Conservation (phyloP, 2,113 vertebrate species). For the Alethe diademata region DNA sequence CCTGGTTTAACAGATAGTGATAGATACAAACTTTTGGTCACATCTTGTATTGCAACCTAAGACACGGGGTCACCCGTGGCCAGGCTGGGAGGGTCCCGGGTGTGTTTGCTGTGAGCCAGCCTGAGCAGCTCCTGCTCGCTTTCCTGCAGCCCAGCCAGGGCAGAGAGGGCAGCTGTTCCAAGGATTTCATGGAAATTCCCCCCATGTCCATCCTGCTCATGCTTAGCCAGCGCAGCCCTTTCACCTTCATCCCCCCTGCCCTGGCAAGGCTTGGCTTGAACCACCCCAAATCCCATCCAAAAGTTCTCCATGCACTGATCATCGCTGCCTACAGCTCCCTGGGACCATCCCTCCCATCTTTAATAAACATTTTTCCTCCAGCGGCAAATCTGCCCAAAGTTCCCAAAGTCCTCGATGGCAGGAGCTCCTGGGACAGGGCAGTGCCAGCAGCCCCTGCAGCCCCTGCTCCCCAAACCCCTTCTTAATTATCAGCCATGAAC, state of each 20-base stretch:
- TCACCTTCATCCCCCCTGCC: not conserved
- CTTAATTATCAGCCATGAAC: not conserved
- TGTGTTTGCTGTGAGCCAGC: too few relatives aligned
- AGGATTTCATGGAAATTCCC: not conserved
- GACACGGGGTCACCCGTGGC: too few relatives aligned
- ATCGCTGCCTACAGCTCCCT: not conserved
- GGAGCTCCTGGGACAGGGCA: not conserved
- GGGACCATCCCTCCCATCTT: not conserved
- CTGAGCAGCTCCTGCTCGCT: too few relatives aligned
- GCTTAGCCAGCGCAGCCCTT: not conserved
- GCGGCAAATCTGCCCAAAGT: not conserved
- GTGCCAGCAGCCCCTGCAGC: not conserved
- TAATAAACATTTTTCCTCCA: not conserved
- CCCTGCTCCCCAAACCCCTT: not conserved
- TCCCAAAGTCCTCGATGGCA: fast-evolving
- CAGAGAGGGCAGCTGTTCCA: too few relatives aligned
- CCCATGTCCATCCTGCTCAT: fast-evolving
- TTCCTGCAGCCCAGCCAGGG: too few relatives aligned
- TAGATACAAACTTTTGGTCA: too few relatives aligned
- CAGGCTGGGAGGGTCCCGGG: too few relatives aligned
- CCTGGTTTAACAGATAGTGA: too few relatives aligned
- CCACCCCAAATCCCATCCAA: not conserved
- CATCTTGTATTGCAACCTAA: too few relatives aligned
- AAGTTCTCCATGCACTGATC: fast-evolving
- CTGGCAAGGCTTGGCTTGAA: not conserved